A percentile compares a stretch with the other conserved stretches of the same genome.
These are phyloP conservation scores for Drosophila prostipennis DNA, from an alignment of 2,888 invertebrate genomes.

Conservation along the genomic window DNA sequence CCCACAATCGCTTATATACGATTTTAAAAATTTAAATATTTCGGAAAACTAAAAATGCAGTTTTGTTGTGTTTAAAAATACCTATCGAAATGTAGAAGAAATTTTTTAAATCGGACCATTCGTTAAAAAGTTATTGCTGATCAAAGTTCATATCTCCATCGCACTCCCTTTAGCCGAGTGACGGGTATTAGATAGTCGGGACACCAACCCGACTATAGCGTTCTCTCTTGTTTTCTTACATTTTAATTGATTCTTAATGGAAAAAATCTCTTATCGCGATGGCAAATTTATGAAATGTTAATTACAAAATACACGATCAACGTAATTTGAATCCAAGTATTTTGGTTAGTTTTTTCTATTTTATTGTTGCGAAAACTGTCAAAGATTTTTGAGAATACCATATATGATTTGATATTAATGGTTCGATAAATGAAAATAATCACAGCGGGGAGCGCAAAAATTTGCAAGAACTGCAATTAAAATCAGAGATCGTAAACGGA, in stretches of 20 bases:
- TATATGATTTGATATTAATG: conserved; percentile 39
- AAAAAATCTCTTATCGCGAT: conserved; percentile 74
- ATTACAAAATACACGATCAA: conserved; percentile 60
- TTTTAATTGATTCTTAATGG: conserved; percentile 81
- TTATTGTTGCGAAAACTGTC: conserved; percentile 71
- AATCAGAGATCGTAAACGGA: conserved; percentile 33
- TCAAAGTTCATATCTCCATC: too few species aligned
- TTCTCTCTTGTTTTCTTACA: too few species aligned
- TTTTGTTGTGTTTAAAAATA: too few species aligned
- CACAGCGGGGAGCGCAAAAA: conserved; percentile 53
- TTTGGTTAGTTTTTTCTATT: conserved; percentile 28
- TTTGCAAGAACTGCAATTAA: conserved; percentile 33
- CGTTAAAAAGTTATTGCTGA: too few species aligned
- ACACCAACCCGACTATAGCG: too few species aligned
- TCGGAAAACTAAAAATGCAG: too few species aligned
- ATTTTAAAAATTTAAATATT: too few species aligned
- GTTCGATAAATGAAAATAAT: conserved; percentile 42
- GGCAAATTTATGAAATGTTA: conserved; percentile 80
- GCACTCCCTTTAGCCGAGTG: too few species aligned
- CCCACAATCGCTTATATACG: too few species aligned
- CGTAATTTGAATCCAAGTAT: conserved; percentile 57
- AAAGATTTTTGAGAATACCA: conserved; percentile 53
- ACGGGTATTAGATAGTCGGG: too few species aligned
- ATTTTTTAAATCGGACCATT: too few species aligned
- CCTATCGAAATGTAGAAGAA: too few species aligned